Conservation (phyloP, 2,888 invertebrate species). For the Drosophila anceps region DNA sequence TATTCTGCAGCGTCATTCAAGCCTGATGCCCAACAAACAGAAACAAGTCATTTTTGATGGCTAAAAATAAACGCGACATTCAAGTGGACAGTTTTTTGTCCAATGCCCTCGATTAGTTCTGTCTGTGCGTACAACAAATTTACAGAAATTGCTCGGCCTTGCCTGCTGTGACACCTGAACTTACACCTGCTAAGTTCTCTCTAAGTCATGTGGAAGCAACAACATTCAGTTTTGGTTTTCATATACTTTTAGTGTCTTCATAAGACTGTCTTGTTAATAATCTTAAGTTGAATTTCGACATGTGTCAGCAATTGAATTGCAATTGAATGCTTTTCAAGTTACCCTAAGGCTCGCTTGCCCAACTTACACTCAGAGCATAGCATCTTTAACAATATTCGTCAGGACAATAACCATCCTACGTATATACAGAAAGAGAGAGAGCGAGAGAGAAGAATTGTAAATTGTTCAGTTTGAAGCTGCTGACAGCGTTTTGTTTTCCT, state of each 20-base stretch:
- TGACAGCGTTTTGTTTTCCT: conserved; percentile 39
- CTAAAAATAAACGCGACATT: conserved; percentile 57
- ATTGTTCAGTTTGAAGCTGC: conserved; percentile 33
- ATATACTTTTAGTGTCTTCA: not conserved
- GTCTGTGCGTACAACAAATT: not conserved
- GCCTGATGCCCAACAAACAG: conserved; percentile 1
- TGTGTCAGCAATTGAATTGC: not conserved
- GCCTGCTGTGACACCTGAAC: not conserved
- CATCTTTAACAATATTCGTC: not conserved
- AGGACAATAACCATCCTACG: not conserved
- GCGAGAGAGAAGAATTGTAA: conserved; percentile 1
- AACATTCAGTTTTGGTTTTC: not conserved
- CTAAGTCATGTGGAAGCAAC: not conserved
- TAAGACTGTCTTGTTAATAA: not conserved
- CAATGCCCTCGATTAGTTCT: not conserved
- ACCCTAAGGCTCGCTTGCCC: not conserved
- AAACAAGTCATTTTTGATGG: conserved; percentile 49
- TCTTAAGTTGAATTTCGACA: not conserved
- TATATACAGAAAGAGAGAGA: not conserved
- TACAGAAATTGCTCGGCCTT: not conserved
- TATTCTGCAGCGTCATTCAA: conserved; percentile 51
- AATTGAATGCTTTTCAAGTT: not conserved
- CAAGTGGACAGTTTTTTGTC: conserved; percentile 58
- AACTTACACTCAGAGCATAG: not conserved
- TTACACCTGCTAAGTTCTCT: not conserved